Evolutionary conservation across 2,888 invertebrate genomes (phyloP).

Genomic region (Athrips mouffetella): DNA sequence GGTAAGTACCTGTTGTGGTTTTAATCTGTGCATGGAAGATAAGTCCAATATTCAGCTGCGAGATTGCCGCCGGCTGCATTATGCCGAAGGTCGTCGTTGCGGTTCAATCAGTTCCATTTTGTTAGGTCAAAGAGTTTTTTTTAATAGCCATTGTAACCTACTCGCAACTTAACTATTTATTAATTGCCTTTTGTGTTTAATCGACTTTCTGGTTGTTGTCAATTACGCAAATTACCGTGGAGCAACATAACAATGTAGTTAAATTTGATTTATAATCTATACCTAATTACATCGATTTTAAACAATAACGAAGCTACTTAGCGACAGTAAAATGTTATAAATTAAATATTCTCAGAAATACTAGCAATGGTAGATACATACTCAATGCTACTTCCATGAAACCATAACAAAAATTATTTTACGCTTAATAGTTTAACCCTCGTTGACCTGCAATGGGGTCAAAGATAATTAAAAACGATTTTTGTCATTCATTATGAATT

Average conservation of each 20-base stretch:
- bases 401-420: too few species aligned
- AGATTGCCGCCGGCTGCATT: conserved; percentile 57
- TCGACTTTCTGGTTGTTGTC: conserved; percentile 21
- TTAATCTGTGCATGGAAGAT: conserved; percentile 53
- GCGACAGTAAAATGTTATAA: neutral
- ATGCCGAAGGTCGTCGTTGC: conserved; percentile 56
- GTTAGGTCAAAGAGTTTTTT: conserved; percentile 35
- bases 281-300: neutral
- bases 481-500: neutral
- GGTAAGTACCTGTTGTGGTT: conserved; percentile 68
- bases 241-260: conserved; percentile 17
- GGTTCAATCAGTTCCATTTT: conserved; percentile 47
- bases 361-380: neutral
- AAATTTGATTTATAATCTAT: conserved; percentile 8
- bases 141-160: conserved; percentile 21
- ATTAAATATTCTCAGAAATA: neutral
- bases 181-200: conserved; percentile 19
- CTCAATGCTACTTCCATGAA: too few species aligned
- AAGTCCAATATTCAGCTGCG: conserved; percentile 51
- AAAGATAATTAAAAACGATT: neutral
- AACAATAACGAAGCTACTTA: neutral
- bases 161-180: conserved; percentile 16
- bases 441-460: neutral
- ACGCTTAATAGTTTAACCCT: neutral
- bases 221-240: conserved; percentile 9